phyloP scores from a whole-genome alignment of 1,140 invertebrate species.

The Neotoxoptera formosana region DNA sequence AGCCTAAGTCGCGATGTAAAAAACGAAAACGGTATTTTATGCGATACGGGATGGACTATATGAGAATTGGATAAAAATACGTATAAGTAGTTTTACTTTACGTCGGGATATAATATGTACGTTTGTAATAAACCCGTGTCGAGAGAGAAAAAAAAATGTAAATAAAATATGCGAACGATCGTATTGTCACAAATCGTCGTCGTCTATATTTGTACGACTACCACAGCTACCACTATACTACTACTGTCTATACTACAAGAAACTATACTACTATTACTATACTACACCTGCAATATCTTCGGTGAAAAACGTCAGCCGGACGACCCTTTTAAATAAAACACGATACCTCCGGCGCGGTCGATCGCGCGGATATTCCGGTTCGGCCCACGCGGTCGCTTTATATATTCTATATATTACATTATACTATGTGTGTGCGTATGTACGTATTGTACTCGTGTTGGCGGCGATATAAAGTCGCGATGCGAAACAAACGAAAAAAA shows the following conservation, averaged over 20 bases:
- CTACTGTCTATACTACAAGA: neutral
- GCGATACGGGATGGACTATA: neutral
- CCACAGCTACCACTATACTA: neutral
- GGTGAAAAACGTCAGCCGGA: conserved; percentile 24
- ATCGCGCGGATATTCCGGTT: conserved; percentile 30
- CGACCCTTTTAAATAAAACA: conserved; percentile 44
- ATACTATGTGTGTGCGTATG: neutral
- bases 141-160: neutral
- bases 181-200: neutral
- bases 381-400: conserved; percentile 28
- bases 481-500: neutral
- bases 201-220: conserved; percentile 10
- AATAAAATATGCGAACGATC: conserved; percentile 9
- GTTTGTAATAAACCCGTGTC: conserved; percentile 16
- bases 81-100: neutral
- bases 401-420: neutral
- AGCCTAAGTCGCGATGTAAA: neutral
- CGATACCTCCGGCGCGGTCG: conserved; percentile 25
- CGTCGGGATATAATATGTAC: neutral
- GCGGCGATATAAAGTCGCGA: neutral
- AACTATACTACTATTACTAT: neutral
- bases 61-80: neutral
- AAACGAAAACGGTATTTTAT: neutral
- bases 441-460: conserved; percentile 11
- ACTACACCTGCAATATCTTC: neutral